A percentile compares a stretch with the other conserved stretches of the same genome.
Conservation (phyloP, 2,797 vertebrate species). For the Selene dorsalis region DNA sequence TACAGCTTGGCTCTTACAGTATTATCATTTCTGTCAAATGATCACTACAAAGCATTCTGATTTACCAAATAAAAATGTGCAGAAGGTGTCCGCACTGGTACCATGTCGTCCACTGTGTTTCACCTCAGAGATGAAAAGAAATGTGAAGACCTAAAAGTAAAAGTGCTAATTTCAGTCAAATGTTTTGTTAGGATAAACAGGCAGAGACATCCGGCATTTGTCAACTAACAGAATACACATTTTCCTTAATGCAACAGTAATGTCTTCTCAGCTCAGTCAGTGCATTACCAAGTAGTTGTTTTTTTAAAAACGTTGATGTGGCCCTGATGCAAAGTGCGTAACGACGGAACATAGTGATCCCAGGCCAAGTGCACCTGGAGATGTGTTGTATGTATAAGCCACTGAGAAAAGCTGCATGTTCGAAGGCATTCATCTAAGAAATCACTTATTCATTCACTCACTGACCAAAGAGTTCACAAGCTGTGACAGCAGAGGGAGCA, state of each 20-base stretch:
- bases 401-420: conserved; percentile 30
- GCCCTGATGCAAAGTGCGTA: conserved; percentile 44
- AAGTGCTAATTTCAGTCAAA: conserved; percentile 54
- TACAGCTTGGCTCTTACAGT: neutral
- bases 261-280: conserved; percentile 36
- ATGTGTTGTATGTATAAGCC: conserved; percentile 18
- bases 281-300: conserved; percentile 39
- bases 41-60: conserved; percentile 20
- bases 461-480: conserved; percentile 15
- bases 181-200: conserved; percentile 33
- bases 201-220: neutral
- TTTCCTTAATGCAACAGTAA: conserved; percentile 26
- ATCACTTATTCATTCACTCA: conserved; percentile 17
- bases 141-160: conserved; percentile 26
- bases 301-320: conserved; percentile 27
- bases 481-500: conserved; percentile 17
- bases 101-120: conserved; percentile 16
- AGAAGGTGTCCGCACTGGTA: conserved; percentile 21
- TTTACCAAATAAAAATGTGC: conserved; percentile 39
- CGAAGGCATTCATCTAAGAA: conserved; percentile 51
- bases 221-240: conserved; percentile 29
- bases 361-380: conserved; percentile 17
- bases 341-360: conserved; percentile 25
- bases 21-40: conserved; percentile 11
- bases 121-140: conserved; percentile 29